Base-by-base conservation (phyloP, 2,888 invertebrate species). In the Heliconius hortense region DNA sequence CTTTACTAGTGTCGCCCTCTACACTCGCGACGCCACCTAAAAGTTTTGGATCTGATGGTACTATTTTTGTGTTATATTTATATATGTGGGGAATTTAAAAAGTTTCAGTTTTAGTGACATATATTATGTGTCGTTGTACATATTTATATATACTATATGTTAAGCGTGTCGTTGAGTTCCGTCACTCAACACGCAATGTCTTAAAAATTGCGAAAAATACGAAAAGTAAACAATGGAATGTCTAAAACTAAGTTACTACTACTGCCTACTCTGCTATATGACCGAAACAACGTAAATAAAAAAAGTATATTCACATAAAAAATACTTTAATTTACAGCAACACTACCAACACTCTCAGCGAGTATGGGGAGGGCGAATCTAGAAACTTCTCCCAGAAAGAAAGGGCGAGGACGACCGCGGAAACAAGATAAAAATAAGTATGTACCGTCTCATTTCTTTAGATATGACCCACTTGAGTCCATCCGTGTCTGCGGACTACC, bases 1-100 rank as follows among this genome's bases (percentile, higher is more conserved):
- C 90, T 0, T 82, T 91, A 15, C 82, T 91, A 74, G 85, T 90
- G 31, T 82, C 88, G 4, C 96, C 88, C 0, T 83, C 90, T 0
- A 82, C 88, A 0, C 82, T 88, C 26, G 83, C 86, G 0, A 84
- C 89, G 7, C 89, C 91, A 2, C 87, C 90, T 0, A 93, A 91
- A 77, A 94, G 93, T 79, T 93, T 93, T 76, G 94, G 94, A 59
- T 87, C 93, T 72, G 94, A 94, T 80, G 93, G 94, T 93, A 86
- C 84, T 82, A 68, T 18, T 28, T 10, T 56, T 56, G n/a, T 7
- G 0, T 18, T 28, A 26, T 26, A 15, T 62, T 48, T 48, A 18
- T 48, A 48, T 48, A 18, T 7, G 18, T 18, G 7, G 48, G 18
- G 18, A 18, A 18, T 48, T 18, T 18, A 7, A 48, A 18, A 48